Base-by-base conservation (phyloP, 2,113 vertebrate genomes). In the Onychorhynchus coronatus region DNA sequence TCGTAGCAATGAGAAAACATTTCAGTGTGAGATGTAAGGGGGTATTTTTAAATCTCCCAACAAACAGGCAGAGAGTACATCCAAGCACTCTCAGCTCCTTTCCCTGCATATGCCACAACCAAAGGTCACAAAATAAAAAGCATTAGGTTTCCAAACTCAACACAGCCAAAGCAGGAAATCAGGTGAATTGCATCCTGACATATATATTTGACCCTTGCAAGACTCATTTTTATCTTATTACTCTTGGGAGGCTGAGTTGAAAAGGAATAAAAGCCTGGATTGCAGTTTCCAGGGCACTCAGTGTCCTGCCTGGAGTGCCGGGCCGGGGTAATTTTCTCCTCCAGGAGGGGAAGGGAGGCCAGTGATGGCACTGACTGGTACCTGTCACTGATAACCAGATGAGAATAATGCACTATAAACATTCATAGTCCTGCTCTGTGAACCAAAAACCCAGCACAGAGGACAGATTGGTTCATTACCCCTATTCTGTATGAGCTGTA, bases 391-490 rank as follows among this genome's bases (percentile, higher is more conserved):
- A 52, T 19, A 82, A 42, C 25, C 65, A 33, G 12, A 5, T 18
- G 68, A 65, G 55, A 72, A 46, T 83, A 80, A 89, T 14, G 65
- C 71, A 14, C 65, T 58, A 4, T 9, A 61, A 84, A 46, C 77
- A 70, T 72, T 70, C 76, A 75, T 68, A 58, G 55, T 44, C 35
- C 50, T 74, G 84, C 66, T 89, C 88, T 73, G 21, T 42, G 89
- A 76, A 30, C 35, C 95, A 76, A 42, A 84, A 88, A 47, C 71
- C 80, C 94, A 65, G 80, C 42, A 59, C 89, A 76, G 50, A 94
- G 86, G 71, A 94, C 37, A 50, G 33, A 23, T 28, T 76, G 93
- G 53, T n/a, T 93, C 95, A 90, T 84, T 96, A 94, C 93, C 88
- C 91, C 62, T 66, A 39, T 35, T 71, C 70, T 67, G 8, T 21